These are phyloP conservation scores for Crotalus horridus DNA, from an alignment of 2,113 vertebrate species.

Conservation along the genomic window DNA sequence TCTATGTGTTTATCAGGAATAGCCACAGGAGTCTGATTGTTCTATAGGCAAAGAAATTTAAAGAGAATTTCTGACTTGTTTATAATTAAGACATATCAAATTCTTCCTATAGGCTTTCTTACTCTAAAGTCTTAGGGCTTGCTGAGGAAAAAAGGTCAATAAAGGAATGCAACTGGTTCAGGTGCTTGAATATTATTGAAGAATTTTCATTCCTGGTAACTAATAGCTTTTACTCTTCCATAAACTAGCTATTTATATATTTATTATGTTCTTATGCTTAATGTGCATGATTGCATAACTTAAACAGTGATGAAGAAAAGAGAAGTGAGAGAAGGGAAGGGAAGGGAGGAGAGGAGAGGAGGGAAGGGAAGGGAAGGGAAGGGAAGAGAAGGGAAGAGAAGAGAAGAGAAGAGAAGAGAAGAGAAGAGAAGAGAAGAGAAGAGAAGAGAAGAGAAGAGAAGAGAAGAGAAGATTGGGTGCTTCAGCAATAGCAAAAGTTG, in stretches of 20 bases:
- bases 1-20: background rate
- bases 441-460: no score
- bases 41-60: background rate
- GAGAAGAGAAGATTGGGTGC: background rate
- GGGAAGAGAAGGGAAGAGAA: background rate
- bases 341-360: no score
- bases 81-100: background rate
- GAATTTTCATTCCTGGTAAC: constrained; percentile 1
- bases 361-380: background rate
- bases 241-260: background rate
- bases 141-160: background rate
- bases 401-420: background rate
- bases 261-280: background rate
- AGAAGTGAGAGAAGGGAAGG: no score
- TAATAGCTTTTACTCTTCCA: background rate
- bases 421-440: background rate
- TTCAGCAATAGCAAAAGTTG: background rate
- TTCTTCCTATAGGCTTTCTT: background rate
- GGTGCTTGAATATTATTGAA: background rate
- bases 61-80: background rate
- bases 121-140: background rate
- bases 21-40: background rate
- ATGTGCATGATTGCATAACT: accelerated
- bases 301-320: accelerated
- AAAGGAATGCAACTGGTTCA: constrained; percentile 1